Conservation (phyloP, 2,797 vertebrate genomes). For the Neomorphus geoffroyi region DNA sequence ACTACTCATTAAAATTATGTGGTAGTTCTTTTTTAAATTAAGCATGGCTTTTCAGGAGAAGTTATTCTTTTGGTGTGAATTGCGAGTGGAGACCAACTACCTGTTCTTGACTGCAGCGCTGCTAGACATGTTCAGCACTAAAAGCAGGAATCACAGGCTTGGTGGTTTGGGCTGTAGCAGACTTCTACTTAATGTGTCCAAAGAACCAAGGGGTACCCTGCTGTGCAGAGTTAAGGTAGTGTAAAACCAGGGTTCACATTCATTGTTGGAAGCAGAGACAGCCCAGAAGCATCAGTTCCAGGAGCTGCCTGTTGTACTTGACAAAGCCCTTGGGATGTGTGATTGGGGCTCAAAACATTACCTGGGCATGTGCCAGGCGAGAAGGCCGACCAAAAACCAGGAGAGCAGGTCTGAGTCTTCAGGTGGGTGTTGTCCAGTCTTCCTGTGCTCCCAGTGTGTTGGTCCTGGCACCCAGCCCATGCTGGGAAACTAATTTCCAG, state of each 20-base stretch:
- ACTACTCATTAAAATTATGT: not conserved
- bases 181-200: not conserved
- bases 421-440: not conserved
- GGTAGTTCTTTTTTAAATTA: not conserved
- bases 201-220: not conserved
- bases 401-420: not conserved
- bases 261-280: not conserved
- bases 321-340: not conserved
- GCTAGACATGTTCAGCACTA: not conserved
- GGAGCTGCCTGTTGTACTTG: not conserved
- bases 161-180: not conserved
- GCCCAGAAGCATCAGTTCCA: not conserved
- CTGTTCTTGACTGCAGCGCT: not conserved
- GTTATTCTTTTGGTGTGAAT: not conserved
- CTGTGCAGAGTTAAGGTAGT: not conserved
- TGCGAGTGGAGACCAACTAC: not conserved
- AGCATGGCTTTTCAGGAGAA: not conserved
- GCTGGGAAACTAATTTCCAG: not conserved
- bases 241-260: not conserved
- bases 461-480: not conserved
- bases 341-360: not conserved
- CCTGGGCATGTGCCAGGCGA: fast-evolving
- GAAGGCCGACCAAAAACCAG: not conserved
- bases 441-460: fast-evolving
- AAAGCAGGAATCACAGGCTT: not conserved